Base-by-base conservation (phyloP, 2,888 invertebrate species). In the Thelaira solivaga region DNA sequence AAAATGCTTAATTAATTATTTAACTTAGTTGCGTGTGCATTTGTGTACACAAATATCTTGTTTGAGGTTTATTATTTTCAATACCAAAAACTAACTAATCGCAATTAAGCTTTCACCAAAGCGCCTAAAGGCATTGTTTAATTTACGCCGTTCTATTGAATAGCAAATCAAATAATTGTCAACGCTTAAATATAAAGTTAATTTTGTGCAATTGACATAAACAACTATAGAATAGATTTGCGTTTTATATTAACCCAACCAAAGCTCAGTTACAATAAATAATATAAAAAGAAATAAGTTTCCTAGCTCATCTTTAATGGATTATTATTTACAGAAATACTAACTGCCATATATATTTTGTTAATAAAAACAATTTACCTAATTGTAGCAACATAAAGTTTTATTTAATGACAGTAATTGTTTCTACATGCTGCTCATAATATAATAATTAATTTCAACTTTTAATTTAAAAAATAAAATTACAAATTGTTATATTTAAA, bases 131-230 rank as follows among this genome's bases (percentile, higher is more conserved):
- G n/a, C 16, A 20, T 16, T 43, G 41, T 43, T 31, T 22, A 53
- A 31, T 36, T 47, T 20, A 57, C 36, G 24, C 18, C 34, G 11
- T 11, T n/a, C 34, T 69, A 29, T 49, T 57, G 18, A 41, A 16
- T 26, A 53, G 24, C 43, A 76, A 71, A 59, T 71, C 59, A 76
- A 65, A 61, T 71, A 76, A 45, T 71, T 71, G 59, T 76, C 71
- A 65, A 45, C 64, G 65, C 57, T 24, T 22, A 18, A 64, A 26
- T 47, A 36, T 18, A 6, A 4, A 29, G 22, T 53, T 43, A 41
- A 61, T 34, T n/a, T 61, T 24, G 34, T 34, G 36, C 18, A 62
- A 29, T 31, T 29, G 13, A 16, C 24, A 26, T 47, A 29, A 39
- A 24, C 16, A 34, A 13, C n/a, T n/a, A n/a, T n/a, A n/a, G n/a